Conservation (phyloP, 2,113 vertebrate species). For the Thermophis baileyi region DNA sequence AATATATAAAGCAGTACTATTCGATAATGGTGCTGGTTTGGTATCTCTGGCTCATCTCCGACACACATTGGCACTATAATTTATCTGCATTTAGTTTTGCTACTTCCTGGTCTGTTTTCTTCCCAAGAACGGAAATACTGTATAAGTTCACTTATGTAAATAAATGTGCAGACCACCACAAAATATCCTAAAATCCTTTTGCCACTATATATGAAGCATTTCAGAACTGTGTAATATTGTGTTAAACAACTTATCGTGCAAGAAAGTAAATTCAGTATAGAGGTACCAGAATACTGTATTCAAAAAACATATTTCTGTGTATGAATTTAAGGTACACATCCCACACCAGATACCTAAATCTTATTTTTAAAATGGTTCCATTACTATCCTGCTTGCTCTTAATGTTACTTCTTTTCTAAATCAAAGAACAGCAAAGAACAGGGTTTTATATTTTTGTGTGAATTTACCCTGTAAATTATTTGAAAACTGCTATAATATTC, state of each 20-base stretch:
- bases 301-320: not conserved
- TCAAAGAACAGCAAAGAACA: not conserved
- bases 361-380: not conserved
- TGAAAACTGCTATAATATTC: not conserved
- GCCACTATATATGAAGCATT: constrained; percentile 22
- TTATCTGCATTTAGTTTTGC: not conserved
- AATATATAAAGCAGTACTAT: constrained; percentile 1
- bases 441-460: not conserved
- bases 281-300: constrained; percentile 10
- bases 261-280: constrained; percentile 23
- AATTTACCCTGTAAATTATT: not conserved
- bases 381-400: not conserved
- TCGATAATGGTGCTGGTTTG: constrained; percentile 1
- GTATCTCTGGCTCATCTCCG: not conserved
- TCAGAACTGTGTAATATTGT: not conserved
- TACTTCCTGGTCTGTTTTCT: not conserved
- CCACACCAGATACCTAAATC: not conserved
- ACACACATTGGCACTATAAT: not conserved
- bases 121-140: constrained; percentile 27
- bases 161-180: constrained; percentile 19
- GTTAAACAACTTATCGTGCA: not conserved
- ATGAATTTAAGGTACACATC: not conserved
- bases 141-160: not conserved
- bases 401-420: not conserved
- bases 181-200: constrained; percentile 39